phyloP scores from a whole-genome alignment of 1,140 invertebrate genomes.

The Trichonephila inaurata region DNA sequence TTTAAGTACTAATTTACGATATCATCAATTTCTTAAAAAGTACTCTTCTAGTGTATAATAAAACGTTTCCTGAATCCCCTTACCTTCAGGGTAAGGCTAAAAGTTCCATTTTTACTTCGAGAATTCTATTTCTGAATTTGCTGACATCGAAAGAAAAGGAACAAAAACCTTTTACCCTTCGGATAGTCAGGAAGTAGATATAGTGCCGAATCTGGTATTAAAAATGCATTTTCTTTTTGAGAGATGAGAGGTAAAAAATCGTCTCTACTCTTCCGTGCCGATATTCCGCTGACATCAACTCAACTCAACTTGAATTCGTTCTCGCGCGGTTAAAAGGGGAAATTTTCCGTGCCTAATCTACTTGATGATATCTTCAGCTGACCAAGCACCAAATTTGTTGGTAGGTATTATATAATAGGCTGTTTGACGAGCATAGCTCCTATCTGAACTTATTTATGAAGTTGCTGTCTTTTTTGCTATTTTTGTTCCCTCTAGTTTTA shows the following conservation, averaged over 20 bases:
- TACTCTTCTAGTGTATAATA: background rate
- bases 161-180: conserved; percentile 3
- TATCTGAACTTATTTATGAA: conserved; percentile 45
- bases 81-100: background rate
- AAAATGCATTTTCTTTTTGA: conserved; percentile 35
- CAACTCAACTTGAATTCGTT: background rate
- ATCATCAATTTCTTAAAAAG: background rate
- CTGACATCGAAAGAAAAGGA: background rate
- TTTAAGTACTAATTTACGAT: background rate
- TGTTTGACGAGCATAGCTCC: conserved; percentile 15
- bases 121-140: conserved; percentile 42
- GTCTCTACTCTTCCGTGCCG: conserved; percentile 43
- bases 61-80: background rate
- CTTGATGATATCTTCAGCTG: conserved; percentile 55
- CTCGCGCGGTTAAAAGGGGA: background rate
- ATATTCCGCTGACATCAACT: conserved; percentile 28
- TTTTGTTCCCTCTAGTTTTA: background rate
- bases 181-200: background rate
- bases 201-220: conserved; percentile 28
- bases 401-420: conserved; percentile 12
- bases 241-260: background rate
- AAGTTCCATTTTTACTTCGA: background rate
- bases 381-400: conserved; percentile 16
- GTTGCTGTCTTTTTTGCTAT: background rate
- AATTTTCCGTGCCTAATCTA: conserved; percentile 62